Conservation (phyloP, 2,888 invertebrate genomes). For the Netelia fuscicornis region DNA sequence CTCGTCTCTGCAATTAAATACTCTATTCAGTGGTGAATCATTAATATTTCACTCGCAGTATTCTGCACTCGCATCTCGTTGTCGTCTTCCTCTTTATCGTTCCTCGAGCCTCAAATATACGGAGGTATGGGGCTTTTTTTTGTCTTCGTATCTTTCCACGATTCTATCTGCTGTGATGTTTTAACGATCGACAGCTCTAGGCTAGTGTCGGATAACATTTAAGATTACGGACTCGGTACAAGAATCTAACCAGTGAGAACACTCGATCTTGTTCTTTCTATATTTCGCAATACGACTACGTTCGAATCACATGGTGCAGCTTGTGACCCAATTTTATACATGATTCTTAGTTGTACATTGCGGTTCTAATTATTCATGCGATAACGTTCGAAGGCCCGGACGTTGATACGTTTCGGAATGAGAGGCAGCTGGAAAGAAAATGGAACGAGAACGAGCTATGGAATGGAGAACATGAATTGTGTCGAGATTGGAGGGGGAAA, state of each 20-base stretch:
- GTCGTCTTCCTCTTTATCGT: slow-evolving; percentile 7
- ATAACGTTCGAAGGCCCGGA: slow-evolving; percentile 27
- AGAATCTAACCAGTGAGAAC: background rate
- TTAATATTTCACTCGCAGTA: slow-evolving; percentile 60
- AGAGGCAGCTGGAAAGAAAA: background rate
- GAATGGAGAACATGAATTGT: slow-evolving; percentile 1
- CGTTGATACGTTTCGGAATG: background rate
- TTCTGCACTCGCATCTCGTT: slow-evolving; percentile 5
- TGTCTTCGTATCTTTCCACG: background rate
- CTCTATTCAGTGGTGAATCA: slow-evolving; percentile 64
- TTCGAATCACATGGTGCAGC: background rate
- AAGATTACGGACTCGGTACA: background rate
- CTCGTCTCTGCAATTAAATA: slow-evolving; percentile 64
- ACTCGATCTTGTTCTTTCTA: background rate
- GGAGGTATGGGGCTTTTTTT: slow-evolving; percentile 5
- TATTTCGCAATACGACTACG: background rate
- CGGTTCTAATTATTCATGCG: slow-evolving; percentile 60
- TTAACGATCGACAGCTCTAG: slow-evolving; percentile 9
- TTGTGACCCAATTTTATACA: slow-evolving; percentile 44
- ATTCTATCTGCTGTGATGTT: slow-evolving; percentile 3
- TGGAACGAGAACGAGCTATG: background rate
- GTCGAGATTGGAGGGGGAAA: slow-evolving; percentile 10
- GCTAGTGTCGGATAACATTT: too few species aligned
- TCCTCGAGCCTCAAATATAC: slow-evolving; percentile 5
- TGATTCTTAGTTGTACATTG: slow-evolving; percentile 42